Base-by-base conservation (phyloP, 2,797 vertebrate genomes). In the Adelosebastes latens region DNA sequence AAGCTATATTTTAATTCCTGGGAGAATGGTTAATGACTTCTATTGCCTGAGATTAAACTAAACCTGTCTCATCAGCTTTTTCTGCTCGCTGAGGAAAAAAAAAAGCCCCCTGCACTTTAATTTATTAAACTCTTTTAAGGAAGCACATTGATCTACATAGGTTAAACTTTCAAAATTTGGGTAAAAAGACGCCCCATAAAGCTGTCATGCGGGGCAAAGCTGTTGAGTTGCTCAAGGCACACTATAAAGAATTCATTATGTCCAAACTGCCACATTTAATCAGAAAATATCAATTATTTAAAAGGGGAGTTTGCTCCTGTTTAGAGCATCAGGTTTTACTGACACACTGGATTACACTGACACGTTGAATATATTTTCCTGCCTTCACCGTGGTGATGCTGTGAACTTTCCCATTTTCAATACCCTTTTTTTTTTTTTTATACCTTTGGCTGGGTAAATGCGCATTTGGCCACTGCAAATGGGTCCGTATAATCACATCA, bases 1-100 rank as follows among this genome's bases (percentile, higher is more conserved):
- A 99, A 99, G 98, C 98, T 99, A 99, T 99, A 99, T 99, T 99
- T 99, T 99, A 99, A 99, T 99, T 99, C 99, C 98, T 99, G 96
- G 97, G 98, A 99, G 98, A 99, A 99, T 99, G 98, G 97, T 99
- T 99, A 99, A 99, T 99, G 99, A 99, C 99, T 99, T 99, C 98
- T 99, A 99, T 99, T 99, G 98, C 99, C 98, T 99, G 98, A 99
- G 98, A 99, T 99, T 99, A 99, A 99, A 99, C 98, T 98, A 99
- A 99, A 99, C 98, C 98, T 99, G 98, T 99, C 98, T 99, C 98
- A 99, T 99, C 98, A 99, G 98, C 98, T 99, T 98, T 99, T 99
- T 99, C 97, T 98, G 97, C 97, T 96, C 96, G 90, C 96, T 96
- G 97, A 95, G 92, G 92, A 91, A 16, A 97, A 97, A 97, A 97